These are phyloP conservation scores for Sturmia bella DNA, from an alignment of 2,888 invertebrate genomes.

Conservation along the genomic window DNA sequence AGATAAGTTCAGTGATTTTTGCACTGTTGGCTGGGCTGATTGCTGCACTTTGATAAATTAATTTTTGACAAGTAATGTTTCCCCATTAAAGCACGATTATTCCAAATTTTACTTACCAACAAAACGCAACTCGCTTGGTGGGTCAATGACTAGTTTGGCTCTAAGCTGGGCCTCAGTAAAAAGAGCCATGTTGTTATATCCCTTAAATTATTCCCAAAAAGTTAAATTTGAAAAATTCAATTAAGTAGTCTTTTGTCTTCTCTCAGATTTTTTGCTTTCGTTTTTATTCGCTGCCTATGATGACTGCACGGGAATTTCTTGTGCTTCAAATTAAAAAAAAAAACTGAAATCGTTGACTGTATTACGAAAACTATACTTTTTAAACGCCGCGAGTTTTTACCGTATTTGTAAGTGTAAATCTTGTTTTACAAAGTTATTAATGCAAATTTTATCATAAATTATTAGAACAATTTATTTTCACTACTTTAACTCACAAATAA, in stretches of 20 bases:
- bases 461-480: slow-evolving; percentile 47
- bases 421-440: slow-evolving; percentile 10
- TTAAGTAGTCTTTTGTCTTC: slow-evolving; percentile 52
- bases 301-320: slow-evolving; percentile 69
- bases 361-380: slow-evolving; percentile 29
- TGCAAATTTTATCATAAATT: slow-evolving; percentile 46
- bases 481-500: slow-evolving; percentile 57
- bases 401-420: slow-evolving; percentile 21
- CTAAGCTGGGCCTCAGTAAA: slow-evolving; percentile 85
- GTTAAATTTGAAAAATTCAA: slow-evolving; percentile 64
- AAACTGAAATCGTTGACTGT: slow-evolving; percentile 51
- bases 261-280: slow-evolving; percentile 73
- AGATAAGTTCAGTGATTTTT: slow-evolving; percentile 18
- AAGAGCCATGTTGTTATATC: slow-evolving; percentile 69
- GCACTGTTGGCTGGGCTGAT: background rate
- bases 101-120: slow-evolving; percentile 86
- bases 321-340: slow-evolving; percentile 49
- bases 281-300: slow-evolving; percentile 73
- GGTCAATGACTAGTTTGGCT: slow-evolving; percentile 90
- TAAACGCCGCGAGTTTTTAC: slow-evolving; percentile 50
- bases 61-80: background rate
- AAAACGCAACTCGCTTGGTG: slow-evolving; percentile 93
- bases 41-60: background rate
- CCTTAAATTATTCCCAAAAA: slow-evolving; percentile 48
- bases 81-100: background rate